Evolutionary conservation across 2,113 vertebrate species (phyloP), one percentile per base, ranked within the genome.

Genomic region (Oreochromis aureus): DNA sequence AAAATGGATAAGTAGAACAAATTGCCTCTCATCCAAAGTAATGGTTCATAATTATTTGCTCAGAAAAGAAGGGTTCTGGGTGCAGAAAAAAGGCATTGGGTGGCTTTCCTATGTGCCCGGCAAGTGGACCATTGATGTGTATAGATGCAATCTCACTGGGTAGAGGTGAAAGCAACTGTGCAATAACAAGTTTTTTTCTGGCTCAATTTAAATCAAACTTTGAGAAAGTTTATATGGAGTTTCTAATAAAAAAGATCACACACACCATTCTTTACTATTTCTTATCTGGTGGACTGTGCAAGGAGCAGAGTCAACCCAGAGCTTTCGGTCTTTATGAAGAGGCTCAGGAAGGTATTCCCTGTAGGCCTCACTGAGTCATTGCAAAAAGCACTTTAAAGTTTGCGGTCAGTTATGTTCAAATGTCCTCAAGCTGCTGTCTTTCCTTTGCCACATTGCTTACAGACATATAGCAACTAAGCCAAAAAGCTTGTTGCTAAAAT

Each of bases 21-120:
- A 95, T 95, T 91, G 88, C 89, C 91, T 93, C 76, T 91, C 66
- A 83, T 87, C 89, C 81, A 84, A 88, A 88, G 86, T 92, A 93
- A 93, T 94, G 80, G 76, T 71, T 91, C 90, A 89, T 94, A 95
- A 95, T 95, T 89, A 94, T 93, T 94, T 87, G 84, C 81, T 89
- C 54, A 90, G 90, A 94, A 93, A 88, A 85, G 63, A 89, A 56
- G 22, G 15, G 73, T 76, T 89, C 46, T 56, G 46, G 88, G 80
- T 83, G 71, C 78, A 86, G 84, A 54, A 87, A 44, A 86, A 82
- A 73, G 30, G 39, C 66, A 55, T 6, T 83, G 36, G 82, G 86
- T 85, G 34, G 56, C 56, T 88, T 91, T 85, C 69, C 58, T 81
- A 58, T 71, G 66, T 89, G 58, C 11, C 69, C 81, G 32, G 78